Evolutionary conservation across 2,113 vertebrate genomes (phyloP).

Genomic region (Gobiocypris rarus): DNA sequence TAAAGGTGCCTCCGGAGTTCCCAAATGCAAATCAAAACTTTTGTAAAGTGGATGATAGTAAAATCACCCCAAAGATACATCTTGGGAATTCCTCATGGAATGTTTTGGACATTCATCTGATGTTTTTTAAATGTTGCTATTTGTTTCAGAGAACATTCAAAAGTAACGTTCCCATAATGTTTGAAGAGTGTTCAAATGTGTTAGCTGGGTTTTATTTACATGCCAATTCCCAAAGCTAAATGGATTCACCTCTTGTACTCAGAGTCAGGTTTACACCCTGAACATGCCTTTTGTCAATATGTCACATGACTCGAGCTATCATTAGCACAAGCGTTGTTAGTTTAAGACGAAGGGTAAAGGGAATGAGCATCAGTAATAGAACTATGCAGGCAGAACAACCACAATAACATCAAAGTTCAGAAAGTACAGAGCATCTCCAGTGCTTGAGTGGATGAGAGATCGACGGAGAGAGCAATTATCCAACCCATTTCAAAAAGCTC

Average conservation of each 20-base stretch:
- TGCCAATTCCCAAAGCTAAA: too few relatives aligned
- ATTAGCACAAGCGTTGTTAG: background rate
- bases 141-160: too few relatives aligned
- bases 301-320: background rate
- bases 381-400: background rate
- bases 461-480: slow-evolving; percentile 45
- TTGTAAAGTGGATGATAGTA: slow-evolving; percentile 46
- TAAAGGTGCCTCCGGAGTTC: slow-evolving; percentile 39
- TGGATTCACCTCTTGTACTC: too few relatives aligned
- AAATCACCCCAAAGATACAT: slow-evolving; percentile 36
- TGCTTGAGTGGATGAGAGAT: background rate
- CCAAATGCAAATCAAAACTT: slow-evolving; percentile 42
- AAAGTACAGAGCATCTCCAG: background rate
- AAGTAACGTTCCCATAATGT: too few relatives aligned
- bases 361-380: background rate
- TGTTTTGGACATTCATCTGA: too few relatives aligned
- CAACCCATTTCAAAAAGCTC: slow-evolving; percentile 5
- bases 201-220: too few relatives aligned
- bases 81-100: too few relatives aligned
- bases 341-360: background rate
- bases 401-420: background rate
- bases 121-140: too few relatives aligned
- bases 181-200: too few relatives aligned
- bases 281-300: background rate
- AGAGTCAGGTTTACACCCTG: background rate